Evolutionary conservation across 2,113 vertebrate species (phyloP), one percentile per base, ranked within the genome.

Genomic region (Emydura subglobosa): DNA sequence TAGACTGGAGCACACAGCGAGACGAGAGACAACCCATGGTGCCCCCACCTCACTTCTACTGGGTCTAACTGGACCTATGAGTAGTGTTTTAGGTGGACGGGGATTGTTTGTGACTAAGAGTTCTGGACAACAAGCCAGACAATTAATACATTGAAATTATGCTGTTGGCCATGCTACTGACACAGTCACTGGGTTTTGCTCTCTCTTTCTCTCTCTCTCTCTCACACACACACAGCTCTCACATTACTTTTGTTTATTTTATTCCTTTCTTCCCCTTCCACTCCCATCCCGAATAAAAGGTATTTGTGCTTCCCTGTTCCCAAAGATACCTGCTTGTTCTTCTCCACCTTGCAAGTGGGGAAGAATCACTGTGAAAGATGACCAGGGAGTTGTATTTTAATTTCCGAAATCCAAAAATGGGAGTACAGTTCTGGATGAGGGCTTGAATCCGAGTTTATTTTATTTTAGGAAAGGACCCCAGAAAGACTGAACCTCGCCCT

Each of bases 401-500:
- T 89, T 91, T 93, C 74, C 16, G 21, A 53, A 27, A 34, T 65
- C 1, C 53, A 93, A 19, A 87, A 92, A 85, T 68, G 59, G 44
- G 44, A n/a, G 8, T 14, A 68, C 6, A 16, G 6, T 7, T 2
- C 8, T 47, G 93, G 89, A 79, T 0, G 79, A 0, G 1, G 68
- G 25, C 4, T 78, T 81, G 44, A 81, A 22, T n/a, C 31, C 54
- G 1, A 7, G 4, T 44, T 74, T 61, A 2, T 50, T 53, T 82
- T 3, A 0, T 53, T 47, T 47, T 34, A 44, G 16, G 13, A 59
- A 68, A 7, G 51, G 51, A 53, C 51, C 14, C 51, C 51, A 17
- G 51, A 53, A 3, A 53, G 51, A 53, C 16, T 14, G 7, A 89
- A 6, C 10, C 49, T 34, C 6, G 47, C 31, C 34, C 42, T 51